These are phyloP conservation scores for Andrena cerasifolii DNA, from an alignment of 1,140 invertebrate species.

Conservation along the genomic window DNA sequence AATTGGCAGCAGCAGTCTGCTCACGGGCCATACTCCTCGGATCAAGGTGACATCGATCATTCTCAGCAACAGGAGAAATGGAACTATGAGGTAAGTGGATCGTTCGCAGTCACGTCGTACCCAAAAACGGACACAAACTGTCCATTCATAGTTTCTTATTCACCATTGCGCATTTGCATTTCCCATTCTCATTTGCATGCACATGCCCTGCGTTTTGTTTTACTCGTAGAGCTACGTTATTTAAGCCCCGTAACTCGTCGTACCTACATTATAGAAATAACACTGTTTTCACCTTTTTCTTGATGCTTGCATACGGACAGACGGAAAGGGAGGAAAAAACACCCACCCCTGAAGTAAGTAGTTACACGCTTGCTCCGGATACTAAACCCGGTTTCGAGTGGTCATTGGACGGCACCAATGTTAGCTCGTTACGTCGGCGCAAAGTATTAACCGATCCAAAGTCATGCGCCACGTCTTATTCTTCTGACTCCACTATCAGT, in stretches of 20 bases:
- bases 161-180: background rate
- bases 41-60: slow-evolving; percentile 69
- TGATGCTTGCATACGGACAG: slow-evolving; percentile 78
- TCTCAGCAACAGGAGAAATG: slow-evolving; percentile 74
- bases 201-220: background rate
- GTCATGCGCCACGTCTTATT: slow-evolving; percentile 4
- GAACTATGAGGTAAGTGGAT: slow-evolving; percentile 78
- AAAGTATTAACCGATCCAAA: slow-evolving; percentile 66
- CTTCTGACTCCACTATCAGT: slow-evolving; percentile 25
- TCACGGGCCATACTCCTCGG: slow-evolving; percentile 55
- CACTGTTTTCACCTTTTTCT: slow-evolving; percentile 69
- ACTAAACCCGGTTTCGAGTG: slow-evolving; percentile 63
- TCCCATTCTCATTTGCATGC: background rate
- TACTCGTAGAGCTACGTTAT: background rate
- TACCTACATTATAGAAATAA: slow-evolving; percentile 21
- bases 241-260: background rate
- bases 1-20: slow-evolving; percentile 73
- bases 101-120: slow-evolving; percentile 1
- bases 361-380: slow-evolving; percentile 66
- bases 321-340: slow-evolving; percentile 81
- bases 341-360: slow-evolving; percentile 83
- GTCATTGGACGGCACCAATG: slow-evolving; percentile 50
- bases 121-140: background rate
- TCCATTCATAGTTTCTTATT: slow-evolving; percentile 17
- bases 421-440: slow-evolving; percentile 76